Conservation (phyloP, 2,797 vertebrate genomes). For the Leontocebus nigricollis region DNA sequence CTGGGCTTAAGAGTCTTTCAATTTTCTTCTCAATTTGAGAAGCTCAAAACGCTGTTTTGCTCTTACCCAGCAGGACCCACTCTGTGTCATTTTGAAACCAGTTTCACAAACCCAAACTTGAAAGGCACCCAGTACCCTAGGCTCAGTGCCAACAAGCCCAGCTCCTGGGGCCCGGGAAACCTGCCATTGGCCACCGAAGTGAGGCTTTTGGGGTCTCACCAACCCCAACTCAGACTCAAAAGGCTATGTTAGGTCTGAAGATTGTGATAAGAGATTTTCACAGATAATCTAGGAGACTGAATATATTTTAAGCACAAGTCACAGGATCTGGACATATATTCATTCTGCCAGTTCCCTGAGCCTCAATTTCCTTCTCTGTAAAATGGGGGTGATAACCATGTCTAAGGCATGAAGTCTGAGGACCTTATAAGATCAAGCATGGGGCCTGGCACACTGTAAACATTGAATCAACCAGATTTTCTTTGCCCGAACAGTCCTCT, state of each 20-base stretch:
- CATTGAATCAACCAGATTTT: too few relatives aligned
- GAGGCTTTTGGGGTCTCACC: not conserved
- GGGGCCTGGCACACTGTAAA: not conserved
- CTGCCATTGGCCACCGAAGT: not conserved
- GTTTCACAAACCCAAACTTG: not conserved
- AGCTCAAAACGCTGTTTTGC: not conserved
- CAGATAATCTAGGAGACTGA: not conserved
- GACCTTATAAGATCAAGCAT: fast-evolving
- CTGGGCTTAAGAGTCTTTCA: not conserved
- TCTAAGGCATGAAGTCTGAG: not conserved
- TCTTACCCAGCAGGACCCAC: not conserved
- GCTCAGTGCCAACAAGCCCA: not conserved
- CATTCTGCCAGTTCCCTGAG: not conserved
- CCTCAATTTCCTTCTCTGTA: not conserved
- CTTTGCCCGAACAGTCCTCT: not conserved
- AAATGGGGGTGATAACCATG: too few relatives aligned
- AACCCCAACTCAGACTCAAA: not conserved
- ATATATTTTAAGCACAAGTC: not conserved
- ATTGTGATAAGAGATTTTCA: not conserved
- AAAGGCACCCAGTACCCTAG: not conserved
- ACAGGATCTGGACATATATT: not conserved
- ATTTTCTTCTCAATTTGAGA: too few relatives aligned
- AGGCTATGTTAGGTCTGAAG: not conserved
- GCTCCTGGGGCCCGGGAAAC: not conserved
- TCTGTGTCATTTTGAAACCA: too few relatives aligned